phyloP scores from a whole-genome alignment of 2,797 vertebrate species.

The Botia almorhae region DNA sequence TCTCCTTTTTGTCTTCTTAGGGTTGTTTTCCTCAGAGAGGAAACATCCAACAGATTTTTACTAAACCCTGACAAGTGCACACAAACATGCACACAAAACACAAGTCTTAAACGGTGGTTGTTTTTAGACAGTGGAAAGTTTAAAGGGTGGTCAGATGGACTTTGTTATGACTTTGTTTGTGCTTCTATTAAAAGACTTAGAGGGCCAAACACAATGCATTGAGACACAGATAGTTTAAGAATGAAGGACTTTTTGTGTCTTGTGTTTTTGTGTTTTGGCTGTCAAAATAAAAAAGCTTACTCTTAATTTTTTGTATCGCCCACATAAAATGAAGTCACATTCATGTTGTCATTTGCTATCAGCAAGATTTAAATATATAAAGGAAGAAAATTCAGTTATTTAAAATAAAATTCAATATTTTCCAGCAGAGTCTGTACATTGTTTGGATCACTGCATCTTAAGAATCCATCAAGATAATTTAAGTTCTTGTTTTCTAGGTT shows the following conservation, averaged over 20 bases:
- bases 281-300: neutral
- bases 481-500: neutral
- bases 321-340: neutral
- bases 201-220: neutral
- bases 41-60: slow-evolving; percentile 29
- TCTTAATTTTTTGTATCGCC: neutral
- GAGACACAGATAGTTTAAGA: neutral
- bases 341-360: neutral
- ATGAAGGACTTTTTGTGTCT: neutral
- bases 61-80: slow-evolving; percentile 30
- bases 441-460: neutral
- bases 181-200: neutral
- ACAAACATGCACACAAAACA: slow-evolving; percentile 5
- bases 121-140: slow-evolving; percentile 10
- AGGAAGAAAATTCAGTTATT: neutral
- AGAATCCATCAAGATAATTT: neutral
- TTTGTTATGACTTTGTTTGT: neutral
- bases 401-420: neutral
- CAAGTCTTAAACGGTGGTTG: slow-evolving; percentile 26
- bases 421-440: neutral
- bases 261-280: no score
- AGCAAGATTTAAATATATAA: neutral
- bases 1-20: slow-evolving; percentile 32
- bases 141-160: neutral
- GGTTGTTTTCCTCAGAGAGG: slow-evolving; percentile 34